phyloP scores from a whole-genome alignment of 1,140 invertebrate genomes.

The Polypedilum pembai region DNA sequence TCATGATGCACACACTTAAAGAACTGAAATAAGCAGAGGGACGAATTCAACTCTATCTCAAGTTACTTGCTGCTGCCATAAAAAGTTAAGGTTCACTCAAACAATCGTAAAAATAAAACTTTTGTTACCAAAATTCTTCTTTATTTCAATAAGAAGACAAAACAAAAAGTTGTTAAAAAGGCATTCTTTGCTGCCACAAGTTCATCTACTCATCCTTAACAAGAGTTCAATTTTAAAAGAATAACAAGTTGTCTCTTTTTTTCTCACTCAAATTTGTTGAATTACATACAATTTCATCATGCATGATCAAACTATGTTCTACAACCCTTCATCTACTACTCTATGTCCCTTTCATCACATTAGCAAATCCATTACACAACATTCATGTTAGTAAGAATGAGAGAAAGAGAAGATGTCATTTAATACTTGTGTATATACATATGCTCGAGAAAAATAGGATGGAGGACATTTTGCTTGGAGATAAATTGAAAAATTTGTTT shows the following conservation, averaged over 20 bases:
- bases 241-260: background rate
- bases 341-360: constrained; percentile 5
- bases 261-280: constrained; percentile 1
- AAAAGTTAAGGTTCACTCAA: too few relatives aligned
- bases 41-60: too few relatives aligned
- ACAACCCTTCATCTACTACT: background rate
- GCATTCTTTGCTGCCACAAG: too few relatives aligned
- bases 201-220: too few relatives aligned
- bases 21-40: too few relatives aligned
- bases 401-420: background rate
- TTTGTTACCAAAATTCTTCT: background rate
- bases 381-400: background rate
- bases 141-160: background rate
- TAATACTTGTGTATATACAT: background rate
- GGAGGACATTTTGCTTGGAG: background rate
- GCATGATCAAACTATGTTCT: background rate
- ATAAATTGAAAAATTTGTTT: background rate
- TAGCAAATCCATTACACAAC: constrained; percentile 8
- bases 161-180: too few relatives aligned
- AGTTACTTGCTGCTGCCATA: too few relatives aligned
- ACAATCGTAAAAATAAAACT: background rate
- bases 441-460: background rate
- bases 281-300: constrained; percentile 19
- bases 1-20: too few relatives aligned
- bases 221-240: too few relatives aligned